These are phyloP conservation scores for Dasysyrphus albostriatus DNA, from an alignment of 2,888 invertebrate genomes.

Conservation along the genomic window DNA sequence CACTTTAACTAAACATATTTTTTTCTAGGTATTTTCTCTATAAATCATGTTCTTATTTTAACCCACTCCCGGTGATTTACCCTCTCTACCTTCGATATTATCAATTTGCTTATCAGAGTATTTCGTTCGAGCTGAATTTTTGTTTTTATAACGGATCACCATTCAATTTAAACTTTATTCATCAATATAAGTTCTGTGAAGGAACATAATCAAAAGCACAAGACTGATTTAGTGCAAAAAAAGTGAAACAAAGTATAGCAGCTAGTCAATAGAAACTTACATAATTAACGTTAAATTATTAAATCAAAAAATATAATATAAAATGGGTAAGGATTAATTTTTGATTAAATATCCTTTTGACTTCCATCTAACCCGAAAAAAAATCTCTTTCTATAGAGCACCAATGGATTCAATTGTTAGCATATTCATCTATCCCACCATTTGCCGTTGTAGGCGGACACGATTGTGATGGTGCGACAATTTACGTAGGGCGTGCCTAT, in stretches of 20 bases:
- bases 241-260: background rate
- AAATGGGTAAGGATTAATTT: background rate
- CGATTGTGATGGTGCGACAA: conserved; percentile 81
- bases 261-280: too few species aligned
- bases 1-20: background rate
- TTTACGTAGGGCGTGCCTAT: conserved; percentile 84
- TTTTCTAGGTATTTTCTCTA: background rate
- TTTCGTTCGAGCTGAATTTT: background rate
- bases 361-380: too few species aligned
- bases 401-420: conserved; percentile 81
- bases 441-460: conserved; percentile 82
- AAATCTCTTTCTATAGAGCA: conserved; percentile 77
- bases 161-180: background rate
- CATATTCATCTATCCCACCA: conserved; percentile 80
- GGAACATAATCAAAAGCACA: background rate
- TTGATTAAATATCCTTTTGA: too few species aligned
- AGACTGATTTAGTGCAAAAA: background rate
- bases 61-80: background rate
- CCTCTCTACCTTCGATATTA: background rate
- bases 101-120: background rate
- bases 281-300: background rate
- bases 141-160: background rate
- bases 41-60: conserved; percentile 2
- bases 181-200: background rate
- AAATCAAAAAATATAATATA: background rate